A percentile compares a stretch with the other conserved stretches of the same genome.
These are phyloP conservation scores for Sebastes iracundus DNA, from an alignment of 2,797 vertebrate species.

Conservation along the genomic window DNA sequence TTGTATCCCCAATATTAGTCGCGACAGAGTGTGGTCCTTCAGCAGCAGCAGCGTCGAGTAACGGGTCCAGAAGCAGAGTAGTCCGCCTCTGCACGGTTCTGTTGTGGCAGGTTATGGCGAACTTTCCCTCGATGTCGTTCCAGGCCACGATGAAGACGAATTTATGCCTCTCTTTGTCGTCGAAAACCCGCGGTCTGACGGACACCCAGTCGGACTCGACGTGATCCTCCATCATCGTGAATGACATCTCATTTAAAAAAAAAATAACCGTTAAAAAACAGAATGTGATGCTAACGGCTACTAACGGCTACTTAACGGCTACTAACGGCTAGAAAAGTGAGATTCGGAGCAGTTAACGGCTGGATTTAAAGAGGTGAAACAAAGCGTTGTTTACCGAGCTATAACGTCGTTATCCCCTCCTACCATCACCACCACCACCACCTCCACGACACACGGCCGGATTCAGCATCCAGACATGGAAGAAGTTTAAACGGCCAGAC, in stretches of 20 bases:
- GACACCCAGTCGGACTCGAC: constrained; percentile 96
- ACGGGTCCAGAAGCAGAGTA: constrained; percentile 81
- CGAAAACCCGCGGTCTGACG: constrained; percentile 93
- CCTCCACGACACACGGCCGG: background rate
- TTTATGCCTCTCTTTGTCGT: constrained; percentile 93
- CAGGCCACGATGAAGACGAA: constrained; percentile 96
- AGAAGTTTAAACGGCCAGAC: constrained; percentile 26
- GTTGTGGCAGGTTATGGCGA: constrained; percentile 96
- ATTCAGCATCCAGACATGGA: constrained; percentile 5
- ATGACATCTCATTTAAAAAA: constrained; percentile 84
- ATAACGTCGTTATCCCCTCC: constrained; percentile 16
- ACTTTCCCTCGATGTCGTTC: constrained; percentile 96
- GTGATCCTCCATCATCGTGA: constrained; percentile 92
- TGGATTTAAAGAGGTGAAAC: constrained; percentile 29
- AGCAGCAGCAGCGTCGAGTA: constrained; percentile 40
- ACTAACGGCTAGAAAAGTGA: constrained; percentile 2
- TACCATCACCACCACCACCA: too few relatives aligned
- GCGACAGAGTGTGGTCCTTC: constrained; percentile 54
- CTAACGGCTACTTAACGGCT: too few relatives aligned
- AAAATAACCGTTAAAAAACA: constrained; percentile 1
- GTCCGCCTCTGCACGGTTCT: constrained; percentile 90
- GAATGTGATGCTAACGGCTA: constrained; percentile 22
- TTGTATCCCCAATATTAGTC: background rate
- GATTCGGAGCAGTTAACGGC: background rate
- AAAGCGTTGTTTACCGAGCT: constrained; percentile 59